Conservation (phyloP, 2,797 vertebrate genomes). For the Brachyrhaphis roseni region DNA sequence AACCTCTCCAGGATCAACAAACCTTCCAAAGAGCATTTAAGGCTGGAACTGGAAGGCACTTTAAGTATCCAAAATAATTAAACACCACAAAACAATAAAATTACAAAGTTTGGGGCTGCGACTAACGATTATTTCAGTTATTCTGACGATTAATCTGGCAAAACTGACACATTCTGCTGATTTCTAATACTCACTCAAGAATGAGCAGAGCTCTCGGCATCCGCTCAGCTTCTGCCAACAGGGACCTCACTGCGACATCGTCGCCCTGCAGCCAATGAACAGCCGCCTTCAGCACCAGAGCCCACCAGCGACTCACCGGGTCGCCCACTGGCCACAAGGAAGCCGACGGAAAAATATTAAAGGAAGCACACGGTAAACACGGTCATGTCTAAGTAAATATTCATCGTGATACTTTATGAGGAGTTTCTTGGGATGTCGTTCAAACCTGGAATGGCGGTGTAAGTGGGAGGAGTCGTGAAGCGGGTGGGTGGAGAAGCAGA, state of each 20-base stretch:
- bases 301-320: constrained; percentile 95
- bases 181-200: constrained; percentile 71
- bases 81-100: too few relatives aligned
- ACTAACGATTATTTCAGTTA: too few relatives aligned
- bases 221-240: constrained; percentile 88
- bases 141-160: too few relatives aligned
- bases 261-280: constrained; percentile 93
- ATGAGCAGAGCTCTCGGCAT: constrained; percentile 91
- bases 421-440: neutral
- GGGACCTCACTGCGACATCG: constrained; percentile 83
- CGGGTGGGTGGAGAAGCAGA: constrained; percentile 74
- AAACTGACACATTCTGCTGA: too few relatives aligned
- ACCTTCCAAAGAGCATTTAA: too few relatives aligned
- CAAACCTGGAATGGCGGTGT: constrained; percentile 77
- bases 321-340: constrained; percentile 83
- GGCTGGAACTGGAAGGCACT: too few relatives aligned
- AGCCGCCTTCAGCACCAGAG: constrained; percentile 86
- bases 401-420: neutral
- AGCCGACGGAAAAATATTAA: neutral
- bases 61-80: too few relatives aligned
- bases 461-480: constrained; percentile 78
- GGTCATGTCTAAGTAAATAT: neutral
- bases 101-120: too few relatives aligned
- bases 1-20: too few relatives aligned
- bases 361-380: neutral